A percentile compares a stretch with the other conserved stretches of the same genome.
These are phyloP conservation scores for Trichomycterus rosablanca DNA, from an alignment of 2,113 vertebrate species.

Conservation along the genomic window DNA sequence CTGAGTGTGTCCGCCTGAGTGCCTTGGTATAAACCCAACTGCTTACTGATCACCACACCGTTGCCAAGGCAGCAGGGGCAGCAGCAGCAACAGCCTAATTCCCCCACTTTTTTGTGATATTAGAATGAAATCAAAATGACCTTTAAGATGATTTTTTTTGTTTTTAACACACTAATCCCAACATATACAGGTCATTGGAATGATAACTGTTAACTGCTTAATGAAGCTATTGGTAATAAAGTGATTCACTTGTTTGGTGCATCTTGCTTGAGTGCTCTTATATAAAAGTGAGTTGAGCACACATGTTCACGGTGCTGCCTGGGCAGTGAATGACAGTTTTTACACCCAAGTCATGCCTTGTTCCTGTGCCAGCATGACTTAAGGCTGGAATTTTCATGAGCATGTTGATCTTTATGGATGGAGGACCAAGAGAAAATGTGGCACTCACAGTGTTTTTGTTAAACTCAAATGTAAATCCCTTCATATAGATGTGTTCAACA, in stretches of 20 bases:
- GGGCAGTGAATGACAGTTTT: conserved; percentile 37
- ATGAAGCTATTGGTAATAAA: conserved; percentile 14
- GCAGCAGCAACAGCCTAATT: conserved; percentile 18
- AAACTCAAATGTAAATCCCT: too few species aligned
- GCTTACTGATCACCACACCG: background rate
- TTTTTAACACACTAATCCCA: conserved; percentile 9
- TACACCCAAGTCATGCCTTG: conserved; percentile 39
- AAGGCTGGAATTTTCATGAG: conserved; percentile 67
- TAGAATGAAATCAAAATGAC: conserved; percentile 8
- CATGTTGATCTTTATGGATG: conserved; percentile 43
- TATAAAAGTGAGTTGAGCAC: conserved; percentile 46
- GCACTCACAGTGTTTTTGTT: conserved; percentile 27
- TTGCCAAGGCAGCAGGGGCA: conserved; percentile 23
- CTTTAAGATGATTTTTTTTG: too few species aligned
- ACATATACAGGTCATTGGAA: background rate
- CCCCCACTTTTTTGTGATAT: background rate
- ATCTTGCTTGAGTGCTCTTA: conserved; percentile 49
- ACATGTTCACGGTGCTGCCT: conserved; percentile 39
- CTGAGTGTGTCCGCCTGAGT: conserved; percentile 28
- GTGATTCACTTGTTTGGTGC: conserved; percentile 31
- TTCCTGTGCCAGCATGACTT: conserved; percentile 43
- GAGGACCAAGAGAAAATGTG: conserved; percentile 34
- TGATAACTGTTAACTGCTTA: conserved; percentile 18
- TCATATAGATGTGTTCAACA: too few species aligned
- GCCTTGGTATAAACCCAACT: conserved; percentile 8